Percentiles rank a stretch among this genome's conserved stretches.
Conservation (phyloP, 1,140 invertebrate genomes). For the Trypoxylus dichotomus region DNA sequence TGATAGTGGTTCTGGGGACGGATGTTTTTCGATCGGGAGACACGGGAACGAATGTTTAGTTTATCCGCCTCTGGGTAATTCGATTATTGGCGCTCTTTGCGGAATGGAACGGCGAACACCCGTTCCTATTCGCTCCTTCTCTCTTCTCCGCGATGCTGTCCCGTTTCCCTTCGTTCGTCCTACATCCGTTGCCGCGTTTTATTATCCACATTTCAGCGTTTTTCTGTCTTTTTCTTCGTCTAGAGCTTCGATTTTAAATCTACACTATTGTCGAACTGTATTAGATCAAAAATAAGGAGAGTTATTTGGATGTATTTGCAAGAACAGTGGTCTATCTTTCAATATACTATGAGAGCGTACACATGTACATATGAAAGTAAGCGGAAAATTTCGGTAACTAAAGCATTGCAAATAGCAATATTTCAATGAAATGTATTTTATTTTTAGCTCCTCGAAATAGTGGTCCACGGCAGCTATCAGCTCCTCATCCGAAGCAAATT, state of each 20-base stretch:
- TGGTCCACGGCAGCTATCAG: too few species aligned
- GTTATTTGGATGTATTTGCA: too few species aligned
- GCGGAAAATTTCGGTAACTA: too few species aligned
- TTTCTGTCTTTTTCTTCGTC: constrained; percentile 3
- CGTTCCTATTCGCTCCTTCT: constrained; percentile 19
- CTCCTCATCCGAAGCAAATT: too few species aligned
- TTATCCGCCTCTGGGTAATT: constrained; percentile 41
- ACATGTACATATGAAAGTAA: too few species aligned
- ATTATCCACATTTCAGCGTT: constrained; percentile 15
- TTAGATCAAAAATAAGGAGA: too few species aligned
- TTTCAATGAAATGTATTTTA: too few species aligned
- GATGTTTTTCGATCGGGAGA: constrained; percentile 40
- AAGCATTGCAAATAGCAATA: too few species aligned
- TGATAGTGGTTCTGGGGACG: constrained; percentile 39
- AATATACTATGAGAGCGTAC: too few species aligned
- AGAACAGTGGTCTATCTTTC: too few species aligned
- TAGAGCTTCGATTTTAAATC: background rate
- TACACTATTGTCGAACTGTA: background rate
- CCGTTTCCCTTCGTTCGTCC: background rate
- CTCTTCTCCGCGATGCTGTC: background rate
- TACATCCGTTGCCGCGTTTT: constrained; percentile 2
- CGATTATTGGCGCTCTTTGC: constrained; percentile 41
- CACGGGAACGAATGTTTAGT: constrained; percentile 42
- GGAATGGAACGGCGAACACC: constrained; percentile 29
- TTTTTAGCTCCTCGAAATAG: too few species aligned